Percentiles rank a stretch among this genome's conserved stretches.
phyloP scores from a whole-genome alignment of 2,113 vertebrate species.

The Mellivora capensis region DNA sequence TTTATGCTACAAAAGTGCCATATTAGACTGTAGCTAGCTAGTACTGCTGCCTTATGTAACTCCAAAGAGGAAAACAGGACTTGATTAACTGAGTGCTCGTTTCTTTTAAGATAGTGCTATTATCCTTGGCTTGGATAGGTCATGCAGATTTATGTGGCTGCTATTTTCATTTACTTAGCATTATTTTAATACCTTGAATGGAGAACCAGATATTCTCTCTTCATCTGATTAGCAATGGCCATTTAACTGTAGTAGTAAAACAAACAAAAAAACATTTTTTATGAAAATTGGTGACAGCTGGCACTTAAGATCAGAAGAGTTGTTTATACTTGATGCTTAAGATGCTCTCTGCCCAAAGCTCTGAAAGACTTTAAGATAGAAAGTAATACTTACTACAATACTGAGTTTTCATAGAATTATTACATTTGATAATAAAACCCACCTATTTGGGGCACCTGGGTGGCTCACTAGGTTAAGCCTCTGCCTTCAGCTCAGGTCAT shows the following conservation, averaged over 20 bases:
- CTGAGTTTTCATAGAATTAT: slow-evolving; percentile 72
- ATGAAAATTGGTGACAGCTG: slow-evolving; percentile 52
- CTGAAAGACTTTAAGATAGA: slow-evolving; percentile 52
- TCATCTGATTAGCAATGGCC: neutral
- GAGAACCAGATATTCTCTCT: neutral
- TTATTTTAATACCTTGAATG: slow-evolving; percentile 40
- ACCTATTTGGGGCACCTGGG: slow-evolving; percentile 21
- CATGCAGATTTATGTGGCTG: slow-evolving; percentile 52
- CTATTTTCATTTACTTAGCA: slow-evolving; percentile 65
- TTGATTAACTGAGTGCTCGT: slow-evolving; percentile 28
- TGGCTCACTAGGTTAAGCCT: too few species aligned
- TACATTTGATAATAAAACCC: slow-evolving; percentile 76
- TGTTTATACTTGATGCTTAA: slow-evolving; percentile 57
- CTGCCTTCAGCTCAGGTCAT: too few species aligned
- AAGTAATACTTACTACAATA: slow-evolving; percentile 14
- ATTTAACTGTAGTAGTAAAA: neutral
- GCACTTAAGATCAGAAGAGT: slow-evolving; percentile 61
- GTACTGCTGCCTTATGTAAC: slow-evolving; percentile 28
- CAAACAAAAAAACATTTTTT: neutral
- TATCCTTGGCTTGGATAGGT: slow-evolving; percentile 55
- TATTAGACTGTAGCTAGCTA: slow-evolving; percentile 57
- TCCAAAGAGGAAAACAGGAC: slow-evolving; percentile 27
- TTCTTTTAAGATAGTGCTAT: slow-evolving; percentile 57
- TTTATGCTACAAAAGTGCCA: slow-evolving; percentile 67
- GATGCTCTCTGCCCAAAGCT: slow-evolving; percentile 39